Percentiles rank a stretch among this genome's conserved stretches.
Conservation (phyloP, 2,888 invertebrate species). For the Mechanitis mazaeus region DNA sequence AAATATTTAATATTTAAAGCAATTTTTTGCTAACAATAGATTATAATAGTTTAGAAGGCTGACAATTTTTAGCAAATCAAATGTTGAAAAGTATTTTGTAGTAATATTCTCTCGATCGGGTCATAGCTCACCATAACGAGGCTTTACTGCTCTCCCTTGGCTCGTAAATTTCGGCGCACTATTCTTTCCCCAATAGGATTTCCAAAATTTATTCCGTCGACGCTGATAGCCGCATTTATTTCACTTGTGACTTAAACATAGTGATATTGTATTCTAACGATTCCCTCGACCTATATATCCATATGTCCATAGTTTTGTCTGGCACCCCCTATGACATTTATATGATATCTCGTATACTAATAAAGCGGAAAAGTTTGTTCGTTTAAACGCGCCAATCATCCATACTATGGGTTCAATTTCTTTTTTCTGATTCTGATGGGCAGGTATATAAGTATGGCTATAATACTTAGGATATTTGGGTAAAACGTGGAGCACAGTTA, state of each 20-base stretch:
- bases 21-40: neutral
- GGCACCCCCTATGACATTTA: too few species aligned
- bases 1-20: too few species aligned
- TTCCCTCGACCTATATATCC: neutral
- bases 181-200: slow-evolving; percentile 69
- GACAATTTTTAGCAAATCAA: slow-evolving; percentile 22
- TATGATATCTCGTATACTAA: too few species aligned
- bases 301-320: too few species aligned
- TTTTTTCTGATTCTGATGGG: too few species aligned
- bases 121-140: slow-evolving; percentile 71
- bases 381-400: too few species aligned
- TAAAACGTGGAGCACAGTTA: too few species aligned
- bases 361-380: too few species aligned
- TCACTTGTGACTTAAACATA: slow-evolving; percentile 33
- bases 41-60: neutral
- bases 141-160: slow-evolving; percentile 63
- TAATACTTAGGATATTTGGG: too few species aligned
- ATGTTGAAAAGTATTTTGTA: slow-evolving; percentile 27
- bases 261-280: slow-evolving; percentile 14
- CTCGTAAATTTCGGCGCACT: slow-evolving; percentile 68
- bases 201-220: slow-evolving; percentile 62
- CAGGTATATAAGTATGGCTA: too few species aligned
- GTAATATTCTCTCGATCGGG: slow-evolving; percentile 54
- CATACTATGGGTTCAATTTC: too few species aligned
- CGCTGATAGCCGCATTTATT: slow-evolving; percentile 46